Evolutionary conservation across 2,113 vertebrate genomes (phyloP), one percentile per base, ranked within the genome.

Genomic region (Tragelaphus scriptus): DNA sequence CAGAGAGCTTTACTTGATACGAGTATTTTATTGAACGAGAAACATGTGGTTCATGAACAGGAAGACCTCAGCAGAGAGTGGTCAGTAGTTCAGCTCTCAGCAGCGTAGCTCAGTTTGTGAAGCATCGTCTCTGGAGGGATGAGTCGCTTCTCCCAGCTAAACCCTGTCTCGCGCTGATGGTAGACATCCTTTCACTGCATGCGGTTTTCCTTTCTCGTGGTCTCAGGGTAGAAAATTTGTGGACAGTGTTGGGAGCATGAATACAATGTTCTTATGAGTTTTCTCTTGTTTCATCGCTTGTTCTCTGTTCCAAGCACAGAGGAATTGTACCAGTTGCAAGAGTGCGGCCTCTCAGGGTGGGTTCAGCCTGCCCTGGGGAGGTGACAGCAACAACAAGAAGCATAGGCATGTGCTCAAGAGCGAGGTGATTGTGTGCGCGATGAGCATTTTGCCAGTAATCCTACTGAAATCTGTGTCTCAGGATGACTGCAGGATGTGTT

Each of bases 111-210:
- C n/a, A 19, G 59, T 59, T 16, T 28, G 3, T 6, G 6, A 40
- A 28, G 2, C 28, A 13, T 2, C 5, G 6, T 14, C 23, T 63
- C 28, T 4, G 7, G 28, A 51, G 85, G 28, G 3, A 44, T 0
- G 1, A 8, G 12, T 15, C 3, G 6, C 17, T 49, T 51, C 32
- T 32, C 59, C 19, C 19, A 17, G 47, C 12, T 49, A 49, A 12
- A 13, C 44, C 7, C 1, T 15, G 16, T 14, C 58, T 61, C 6
- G 2, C 0, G 0, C 36, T 28, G 7, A 8, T 17, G 13, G 44
- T 30, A 25, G 26, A 3, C n/a, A 15, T 32, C 47, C 40, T 53
- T 28, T 93, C 19, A 1, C 10, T 44, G 23, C 14, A 7, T 32
- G 21, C 2, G 44, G 1, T 32, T 51, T 23, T 28, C 3, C 9